Percentiles rank a stretch among this genome's conserved stretches.
phyloP scores from a whole-genome alignment of 2,113 vertebrate genomes.

The Sialia sialis region DNA sequence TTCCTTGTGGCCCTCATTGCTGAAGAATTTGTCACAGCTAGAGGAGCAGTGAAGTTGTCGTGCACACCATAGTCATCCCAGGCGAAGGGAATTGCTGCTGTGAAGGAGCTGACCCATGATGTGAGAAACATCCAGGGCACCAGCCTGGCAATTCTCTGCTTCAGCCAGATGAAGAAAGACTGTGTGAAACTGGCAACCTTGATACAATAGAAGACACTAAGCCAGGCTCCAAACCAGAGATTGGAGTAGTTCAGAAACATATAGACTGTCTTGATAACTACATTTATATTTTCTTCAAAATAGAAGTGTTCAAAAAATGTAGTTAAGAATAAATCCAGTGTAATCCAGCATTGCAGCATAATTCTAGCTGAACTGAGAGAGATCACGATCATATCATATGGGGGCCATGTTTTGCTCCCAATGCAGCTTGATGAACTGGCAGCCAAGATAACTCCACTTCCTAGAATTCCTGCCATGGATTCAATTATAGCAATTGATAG shows the following conservation, averaged over 20 bases:
- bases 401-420: background rate
- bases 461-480: background rate
- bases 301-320: accelerated
- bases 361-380: background rate
- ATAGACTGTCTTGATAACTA: background rate
- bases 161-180: constrained; percentile 25
- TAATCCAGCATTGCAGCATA: background rate
- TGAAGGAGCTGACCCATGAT: background rate
- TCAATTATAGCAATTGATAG: background rate
- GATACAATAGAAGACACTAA: background rate
- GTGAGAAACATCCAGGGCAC: background rate
- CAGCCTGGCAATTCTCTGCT: background rate
- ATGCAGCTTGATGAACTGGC: background rate
- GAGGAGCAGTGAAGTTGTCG: background rate
- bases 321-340: background rate
- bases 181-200: background rate
- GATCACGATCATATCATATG: background rate
- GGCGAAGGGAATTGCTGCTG: background rate
- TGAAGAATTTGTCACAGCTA: background rate
- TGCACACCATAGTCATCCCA: accelerated
- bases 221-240: background rate
- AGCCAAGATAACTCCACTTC: background rate
- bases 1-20: background rate
- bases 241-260: background rate
- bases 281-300: background rate